These are phyloP conservation scores for Rhodeus uyekii DNA, from an alignment of 2,797 vertebrate species.

Conservation along the genomic window DNA sequence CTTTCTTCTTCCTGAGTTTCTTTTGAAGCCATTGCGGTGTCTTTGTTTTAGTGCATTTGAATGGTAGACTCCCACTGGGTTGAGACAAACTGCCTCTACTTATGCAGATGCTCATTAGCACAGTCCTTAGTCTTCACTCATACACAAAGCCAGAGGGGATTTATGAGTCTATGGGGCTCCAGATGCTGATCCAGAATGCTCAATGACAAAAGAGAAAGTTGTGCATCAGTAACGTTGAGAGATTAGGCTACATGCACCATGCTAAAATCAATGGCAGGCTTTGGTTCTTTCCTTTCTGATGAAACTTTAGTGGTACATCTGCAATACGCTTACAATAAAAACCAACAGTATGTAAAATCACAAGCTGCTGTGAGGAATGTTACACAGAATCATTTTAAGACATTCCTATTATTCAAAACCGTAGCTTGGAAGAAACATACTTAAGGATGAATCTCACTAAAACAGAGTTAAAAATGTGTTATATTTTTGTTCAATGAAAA, in stretches of 20 bases:
- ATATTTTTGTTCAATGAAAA: too few species aligned
- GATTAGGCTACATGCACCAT: constrained; percentile 1
- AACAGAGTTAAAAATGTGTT: too few species aligned
- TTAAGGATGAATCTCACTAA: background rate
- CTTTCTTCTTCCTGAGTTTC: constrained; percentile 28
- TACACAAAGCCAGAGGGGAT: constrained; percentile 28
- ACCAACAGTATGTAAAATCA: constrained; percentile 1
- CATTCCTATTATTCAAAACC: background rate
- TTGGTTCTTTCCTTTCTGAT: constrained; percentile 2
- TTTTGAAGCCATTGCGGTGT: constrained; percentile 38
- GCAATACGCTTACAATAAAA: constrained; percentile 27
- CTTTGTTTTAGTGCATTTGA: constrained; percentile 49
- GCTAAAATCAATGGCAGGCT: constrained; percentile 2
- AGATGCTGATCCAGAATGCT: constrained; percentile 29
- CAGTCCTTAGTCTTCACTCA: constrained; percentile 35
- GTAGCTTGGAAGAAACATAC: background rate
- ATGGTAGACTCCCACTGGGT: constrained; percentile 48
- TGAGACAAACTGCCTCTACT: constrained; percentile 38
- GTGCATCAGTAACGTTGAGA: constrained; percentile 4
- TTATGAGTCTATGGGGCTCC: constrained; percentile 28
- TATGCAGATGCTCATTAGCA: constrained; percentile 53
- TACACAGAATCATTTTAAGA: background rate
- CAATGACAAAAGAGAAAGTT: constrained; percentile 37
- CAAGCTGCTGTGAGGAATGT: background rate
- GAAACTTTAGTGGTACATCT: constrained; percentile 20